Conservation (phyloP, 2,888 invertebrate species). For the Dynastes tityus region DNA sequence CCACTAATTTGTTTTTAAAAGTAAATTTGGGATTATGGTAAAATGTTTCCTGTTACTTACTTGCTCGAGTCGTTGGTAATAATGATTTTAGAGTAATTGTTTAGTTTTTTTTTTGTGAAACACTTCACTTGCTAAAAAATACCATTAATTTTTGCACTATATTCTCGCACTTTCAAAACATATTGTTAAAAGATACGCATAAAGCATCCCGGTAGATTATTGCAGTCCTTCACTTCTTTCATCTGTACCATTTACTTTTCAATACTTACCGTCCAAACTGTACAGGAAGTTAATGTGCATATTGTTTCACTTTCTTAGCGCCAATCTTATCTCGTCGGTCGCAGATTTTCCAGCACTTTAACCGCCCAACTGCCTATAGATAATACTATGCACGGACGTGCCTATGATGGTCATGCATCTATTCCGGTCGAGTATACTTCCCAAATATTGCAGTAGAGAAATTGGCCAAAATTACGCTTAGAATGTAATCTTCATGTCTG, state of each 20-base stretch:
- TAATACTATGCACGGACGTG: not conserved
- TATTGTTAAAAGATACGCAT: not conserved
- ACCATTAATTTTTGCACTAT: not conserved
- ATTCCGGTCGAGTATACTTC: not conserved
- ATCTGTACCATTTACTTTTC: not conserved
- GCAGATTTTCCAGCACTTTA: conserved; percentile 12
- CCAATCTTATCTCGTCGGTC: conserved; percentile 5
- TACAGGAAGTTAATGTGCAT: conserved; percentile 8
- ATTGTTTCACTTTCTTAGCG: conserved; percentile 6
- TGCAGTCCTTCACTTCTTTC: not conserved
- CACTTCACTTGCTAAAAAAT: not conserved
- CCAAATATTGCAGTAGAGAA: not conserved
- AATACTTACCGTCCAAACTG: conserved; percentile 28
- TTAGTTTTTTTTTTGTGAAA: not conserved
- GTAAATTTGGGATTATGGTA: too few species aligned
- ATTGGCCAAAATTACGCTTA: not conserved
- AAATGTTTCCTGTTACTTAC: too few species aligned
- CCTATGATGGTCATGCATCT: too few species aligned
- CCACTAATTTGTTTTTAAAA: too few species aligned
- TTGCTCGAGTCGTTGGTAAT: too few species aligned
- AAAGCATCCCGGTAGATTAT: not conserved
- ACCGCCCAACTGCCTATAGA: not conserved
- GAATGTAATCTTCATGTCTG: conserved; percentile 2
- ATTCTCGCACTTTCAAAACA: not conserved
- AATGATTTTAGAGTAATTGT: too few species aligned